These are phyloP conservation scores for Stigmatopora nigra DNA, from an alignment of 2,113 vertebrate species.

Conservation along the genomic window DNA sequence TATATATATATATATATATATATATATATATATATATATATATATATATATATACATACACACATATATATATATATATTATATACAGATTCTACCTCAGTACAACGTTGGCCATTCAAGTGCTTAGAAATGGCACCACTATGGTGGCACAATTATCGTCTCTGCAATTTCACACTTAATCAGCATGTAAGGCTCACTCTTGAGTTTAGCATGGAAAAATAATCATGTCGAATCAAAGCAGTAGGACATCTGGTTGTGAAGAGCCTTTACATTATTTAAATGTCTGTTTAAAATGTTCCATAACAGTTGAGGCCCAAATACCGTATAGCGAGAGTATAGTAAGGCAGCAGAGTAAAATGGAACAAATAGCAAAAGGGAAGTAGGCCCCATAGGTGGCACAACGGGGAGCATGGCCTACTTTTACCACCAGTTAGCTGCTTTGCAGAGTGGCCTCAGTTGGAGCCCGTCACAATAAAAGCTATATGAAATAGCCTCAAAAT, in stretches of 20 bases:
- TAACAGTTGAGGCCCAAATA: not conserved
- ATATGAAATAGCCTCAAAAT: conserved; percentile 13
- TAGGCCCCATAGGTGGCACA: conserved; percentile 37
- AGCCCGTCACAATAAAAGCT: conserved; percentile 34
- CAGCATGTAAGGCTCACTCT: not conserved
- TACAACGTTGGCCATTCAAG: no score
- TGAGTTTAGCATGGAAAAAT: not conserved
- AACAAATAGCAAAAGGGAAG: conserved; percentile 13
- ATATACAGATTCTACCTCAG: no score
- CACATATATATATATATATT: no score
- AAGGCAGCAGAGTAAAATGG: conserved; percentile 28
- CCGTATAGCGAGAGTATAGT: conserved; percentile 15
- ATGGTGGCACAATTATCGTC: not conserved
- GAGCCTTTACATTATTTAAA: not conserved
- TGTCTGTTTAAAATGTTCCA: conserved; percentile 16
- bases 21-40: no score
- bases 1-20: no score
- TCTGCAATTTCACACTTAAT: not conserved
- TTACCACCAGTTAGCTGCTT: conserved; percentile 53
- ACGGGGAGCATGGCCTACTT: conserved; percentile 51
- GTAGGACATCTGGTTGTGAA: not conserved
- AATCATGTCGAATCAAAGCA: not conserved
- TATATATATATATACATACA: no score
- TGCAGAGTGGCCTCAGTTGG: conserved; percentile 40
- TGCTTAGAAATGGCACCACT: no score